Evolutionary conservation across 1,140 invertebrate species (phyloP).

Genomic region (Latrodectus geometricus): DNA sequence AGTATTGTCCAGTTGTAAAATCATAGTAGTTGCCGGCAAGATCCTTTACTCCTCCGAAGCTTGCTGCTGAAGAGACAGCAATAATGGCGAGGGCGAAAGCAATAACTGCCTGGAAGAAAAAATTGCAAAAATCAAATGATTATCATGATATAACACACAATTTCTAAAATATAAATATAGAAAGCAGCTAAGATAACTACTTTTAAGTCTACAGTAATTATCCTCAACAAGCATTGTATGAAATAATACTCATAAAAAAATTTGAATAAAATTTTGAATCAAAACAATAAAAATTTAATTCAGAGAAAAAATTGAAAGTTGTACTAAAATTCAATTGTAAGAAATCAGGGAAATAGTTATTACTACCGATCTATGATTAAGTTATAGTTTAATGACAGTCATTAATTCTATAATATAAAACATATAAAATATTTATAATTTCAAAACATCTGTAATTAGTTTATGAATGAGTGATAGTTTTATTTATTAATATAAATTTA

Average conservation of each 20-base stretch:
- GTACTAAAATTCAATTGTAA: too few relatives aligned
- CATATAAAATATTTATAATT: too few relatives aligned
- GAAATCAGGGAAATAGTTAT: too few relatives aligned
- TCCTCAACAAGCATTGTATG: not conserved
- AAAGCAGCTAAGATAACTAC: not conserved
- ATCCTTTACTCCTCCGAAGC: conserved; percentile 63
- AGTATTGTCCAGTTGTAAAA: conserved; percentile 64
- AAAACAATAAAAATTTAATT: too few relatives aligned
- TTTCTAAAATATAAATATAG: not conserved
- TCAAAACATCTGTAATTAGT: too few relatives aligned
- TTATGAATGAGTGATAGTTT: too few relatives aligned
- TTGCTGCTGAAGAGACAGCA: conserved; percentile 31
- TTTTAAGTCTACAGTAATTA: not conserved
- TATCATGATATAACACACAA: not conserved
- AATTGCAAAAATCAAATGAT: not conserved
- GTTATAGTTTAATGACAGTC: too few relatives aligned
- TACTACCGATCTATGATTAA: too few relatives aligned
- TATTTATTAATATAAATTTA: too few relatives aligned
- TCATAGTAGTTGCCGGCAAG: conserved; percentile 64
- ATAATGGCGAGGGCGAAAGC: conserved; percentile 49
- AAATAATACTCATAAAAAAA: not conserved
- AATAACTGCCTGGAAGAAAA: conserved; percentile 21
- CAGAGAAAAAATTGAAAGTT: too few relatives aligned
- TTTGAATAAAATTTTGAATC: too few relatives aligned
- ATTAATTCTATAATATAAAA: too few relatives aligned